These are phyloP conservation scores for Parnassius smintheus DNA, from an alignment of 2,888 invertebrate genomes.

Conservation along the genomic window DNA sequence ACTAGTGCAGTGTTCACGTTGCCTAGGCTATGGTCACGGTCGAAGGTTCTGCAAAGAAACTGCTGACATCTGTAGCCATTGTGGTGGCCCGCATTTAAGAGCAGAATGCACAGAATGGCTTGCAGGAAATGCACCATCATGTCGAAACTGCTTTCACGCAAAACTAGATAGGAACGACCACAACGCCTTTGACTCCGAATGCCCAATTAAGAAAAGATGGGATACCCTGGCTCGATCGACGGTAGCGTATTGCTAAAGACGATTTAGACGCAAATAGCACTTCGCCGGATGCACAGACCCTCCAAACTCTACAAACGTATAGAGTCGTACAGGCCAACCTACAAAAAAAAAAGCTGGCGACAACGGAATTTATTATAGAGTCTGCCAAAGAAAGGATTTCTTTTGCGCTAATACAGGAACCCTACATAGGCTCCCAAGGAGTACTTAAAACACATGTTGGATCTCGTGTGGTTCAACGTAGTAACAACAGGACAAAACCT, in stretches of 20 bases:
- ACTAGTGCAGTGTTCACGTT: background rate
- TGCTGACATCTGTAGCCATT: background rate
- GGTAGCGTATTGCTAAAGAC: conserved; percentile 6
- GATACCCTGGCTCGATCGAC: conserved; percentile 23
- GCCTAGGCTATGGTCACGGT: conserved; percentile 1
- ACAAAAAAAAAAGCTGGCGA: background rate
- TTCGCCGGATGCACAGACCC: too few relatives aligned
- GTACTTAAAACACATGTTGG: conserved; percentile 2
- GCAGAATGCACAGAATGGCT: background rate
- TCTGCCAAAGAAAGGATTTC: background rate
- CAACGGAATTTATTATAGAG: background rate
- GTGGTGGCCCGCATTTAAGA: background rate
- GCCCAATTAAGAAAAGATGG: conserved; percentile 20
- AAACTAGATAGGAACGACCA: conserved; percentile 4
- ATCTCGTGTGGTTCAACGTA: conserved; percentile 11
- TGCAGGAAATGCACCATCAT: background rate
- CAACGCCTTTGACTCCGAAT: conserved; percentile 14
- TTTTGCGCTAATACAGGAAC: conserved; percentile 22
- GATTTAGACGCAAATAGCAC: too few relatives aligned
- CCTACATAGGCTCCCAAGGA: conserved; percentile 19
- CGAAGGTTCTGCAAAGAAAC: background rate
- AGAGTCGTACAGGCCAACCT: background rate
- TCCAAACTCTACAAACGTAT: too few relatives aligned
- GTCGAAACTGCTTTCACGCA: background rate
- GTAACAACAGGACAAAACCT: background rate